Conservation (phyloP, 2,113 vertebrate species). For the Ailurus styani region DNA sequence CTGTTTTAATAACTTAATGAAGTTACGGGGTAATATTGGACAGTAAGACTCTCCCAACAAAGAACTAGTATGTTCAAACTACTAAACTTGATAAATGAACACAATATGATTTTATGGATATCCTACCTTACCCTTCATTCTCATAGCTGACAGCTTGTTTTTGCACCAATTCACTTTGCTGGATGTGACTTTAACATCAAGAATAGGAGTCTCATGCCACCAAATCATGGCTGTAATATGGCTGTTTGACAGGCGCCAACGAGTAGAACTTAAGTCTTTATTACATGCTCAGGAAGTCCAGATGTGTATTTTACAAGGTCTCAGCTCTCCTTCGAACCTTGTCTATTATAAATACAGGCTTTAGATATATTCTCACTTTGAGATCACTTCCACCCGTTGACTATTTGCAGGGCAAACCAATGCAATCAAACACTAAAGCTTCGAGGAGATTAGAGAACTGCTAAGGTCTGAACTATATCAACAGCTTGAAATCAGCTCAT, state of each 20-base stretch:
- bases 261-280: conserved; percentile 45
- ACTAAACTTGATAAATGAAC: background rate
- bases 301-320: conserved; percentile 68
- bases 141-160: background rate
- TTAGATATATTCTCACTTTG: conserved; percentile 80
- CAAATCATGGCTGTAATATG: conserved; percentile 33
- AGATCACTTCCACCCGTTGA: conserved; percentile 81
- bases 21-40: background rate
- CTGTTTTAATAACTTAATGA: background rate
- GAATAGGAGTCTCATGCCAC: background rate
- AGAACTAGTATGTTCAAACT: background rate
- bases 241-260: conserved; percentile 8
- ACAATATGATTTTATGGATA: background rate
- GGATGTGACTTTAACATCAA: background rate
- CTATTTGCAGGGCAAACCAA: conserved; percentile 84
- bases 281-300: conserved; percentile 42
- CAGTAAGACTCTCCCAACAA: background rate
- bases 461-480: conserved; percentile 85
- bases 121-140: background rate
- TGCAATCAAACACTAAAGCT: conserved; percentile 82
- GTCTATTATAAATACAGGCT: conserved; percentile 79
- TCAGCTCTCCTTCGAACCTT: conserved; percentile 70
- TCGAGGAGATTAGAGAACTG: conserved; percentile 84
- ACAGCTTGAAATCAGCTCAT: conserved; percentile 79
- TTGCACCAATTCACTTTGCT: background rate